Evolutionary conservation across 2,113 vertebrate genomes (phyloP), one percentile per base, ranked within the genome.

Genomic region (Syngnathus scovelli): DNA sequence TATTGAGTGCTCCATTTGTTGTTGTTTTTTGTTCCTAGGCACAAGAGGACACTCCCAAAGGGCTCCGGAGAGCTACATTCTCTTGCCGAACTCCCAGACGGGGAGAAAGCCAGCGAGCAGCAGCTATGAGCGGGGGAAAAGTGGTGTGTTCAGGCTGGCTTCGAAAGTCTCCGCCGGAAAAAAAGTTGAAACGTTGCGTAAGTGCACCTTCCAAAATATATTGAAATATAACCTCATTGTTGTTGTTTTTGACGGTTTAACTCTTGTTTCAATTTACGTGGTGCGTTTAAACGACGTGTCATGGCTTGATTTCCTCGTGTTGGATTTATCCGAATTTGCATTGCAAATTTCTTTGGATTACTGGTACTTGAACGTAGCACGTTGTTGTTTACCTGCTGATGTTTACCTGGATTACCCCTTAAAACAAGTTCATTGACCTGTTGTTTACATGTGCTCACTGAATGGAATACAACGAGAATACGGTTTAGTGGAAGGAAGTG

Each of bases 101-200:
- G 69, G 70, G 58, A 49, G 55, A 36, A 56, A 58, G 76, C 77
- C 75, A 73, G 67, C 77, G 37, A 38, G 62, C 77, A 36, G 64
- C 79, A 73, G 87, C 89, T 72, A 96, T 96, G 95, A 95, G 94
- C 74, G 95, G 95, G 84, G 96, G 95, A 81, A 95, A 98, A 75
- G 94, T 96, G 91, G 93, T 97, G 81, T 96, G 91, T 76, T 92
- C 92, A 48, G 96, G 96, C 68, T 98, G 96, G 96, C 92, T 98
- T 61, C 93, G 94, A 90, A 98, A 98, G 92, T 98, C 96, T 63
- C 96, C 96, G 69, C 96, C 96, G 82, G 96, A 98, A 90, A 98
- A 98, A 87, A 98, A 98, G 94, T 93, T 98, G 90, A 95, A 96
- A 90, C 96, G 96, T 93, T 99, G 98, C 91, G 96, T 99, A 95